Percentiles rank a stretch among this genome's conserved stretches.
Conservation (phyloP, 1,140 invertebrate genomes). For the Platorchestia sp. region DNA sequence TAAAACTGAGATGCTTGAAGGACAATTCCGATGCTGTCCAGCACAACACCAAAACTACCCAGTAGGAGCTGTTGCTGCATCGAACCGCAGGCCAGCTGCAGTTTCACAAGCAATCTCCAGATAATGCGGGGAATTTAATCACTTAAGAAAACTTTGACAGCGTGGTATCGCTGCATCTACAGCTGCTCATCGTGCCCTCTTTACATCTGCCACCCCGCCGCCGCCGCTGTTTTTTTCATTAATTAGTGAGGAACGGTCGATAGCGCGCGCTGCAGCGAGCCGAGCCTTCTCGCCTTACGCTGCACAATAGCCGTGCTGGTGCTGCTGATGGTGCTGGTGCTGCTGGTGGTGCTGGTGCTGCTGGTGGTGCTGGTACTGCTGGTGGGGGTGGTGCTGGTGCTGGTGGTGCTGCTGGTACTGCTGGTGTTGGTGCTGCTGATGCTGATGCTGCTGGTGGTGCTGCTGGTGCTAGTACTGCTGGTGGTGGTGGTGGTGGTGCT, state of each 20-base stretch:
- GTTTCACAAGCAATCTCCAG: neutral
- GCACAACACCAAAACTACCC: too few relatives aligned
- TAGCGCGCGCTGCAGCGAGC: neutral
- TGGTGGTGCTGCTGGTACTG: constrained; percentile 7
- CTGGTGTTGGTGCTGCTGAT: neutral
- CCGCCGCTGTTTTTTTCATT: neutral
- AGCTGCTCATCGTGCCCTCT: neutral
- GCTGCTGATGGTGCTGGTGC: neutral
- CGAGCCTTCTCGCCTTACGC: neutral
- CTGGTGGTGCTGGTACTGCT: neutral
- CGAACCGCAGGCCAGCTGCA: neutral
- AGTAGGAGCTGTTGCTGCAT: too few relatives aligned
- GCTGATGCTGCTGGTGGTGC: neutral
- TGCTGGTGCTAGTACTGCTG: neutral
- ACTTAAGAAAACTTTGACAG: neutral
- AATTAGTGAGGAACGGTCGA: neutral
- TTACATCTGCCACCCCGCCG: neutral
- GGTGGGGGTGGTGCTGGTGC: neutral
- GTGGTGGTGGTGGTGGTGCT: neutral
- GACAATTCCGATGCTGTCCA: too few relatives aligned
- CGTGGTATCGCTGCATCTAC: neutral
- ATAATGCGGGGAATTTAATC: neutral
- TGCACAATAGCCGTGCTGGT: neutral
- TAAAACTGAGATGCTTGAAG: too few relatives aligned
- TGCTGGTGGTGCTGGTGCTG: neutral